Evolutionary conservation across 92 coral and sea anemone genomes (phyloP), one percentile per base, ranked within the genome.

Genomic region (Zoanthus gigantus): DNA sequence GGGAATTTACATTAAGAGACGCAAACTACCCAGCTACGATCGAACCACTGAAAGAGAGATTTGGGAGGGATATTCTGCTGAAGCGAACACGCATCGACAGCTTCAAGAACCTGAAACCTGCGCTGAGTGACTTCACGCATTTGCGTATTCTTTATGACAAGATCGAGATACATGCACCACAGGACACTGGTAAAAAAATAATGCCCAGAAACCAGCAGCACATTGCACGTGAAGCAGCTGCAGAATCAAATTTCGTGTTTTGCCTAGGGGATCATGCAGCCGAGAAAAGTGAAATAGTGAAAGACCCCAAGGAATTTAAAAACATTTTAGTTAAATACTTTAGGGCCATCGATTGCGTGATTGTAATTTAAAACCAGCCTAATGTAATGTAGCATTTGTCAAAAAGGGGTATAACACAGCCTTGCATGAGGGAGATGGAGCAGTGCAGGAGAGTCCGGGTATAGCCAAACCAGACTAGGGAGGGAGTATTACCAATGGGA

Each of bases 261-360:
- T 58, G 66, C 66, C 66, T 58, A 5, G 66, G 66, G 18, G 66
- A 58, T 11, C 66, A 58, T 58, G 66, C 66, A 58, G 9, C 66
- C 18, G 66, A 58, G 15, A 58, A 5, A 15, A 5, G 66, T 58
- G 66, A 58, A 58, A 58, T 2, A 12, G 66, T 58, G 66, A 58
- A 58, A 58, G 66, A 58, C 66, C 66, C 66, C 9, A 58, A 58
- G 66, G 66, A 58, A 15, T 15, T 6, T 58, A 58, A 58, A 15
- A 58, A 58, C 66, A 58, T 5, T 5, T 58, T 58, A 58, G 66
- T 58, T 58, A 58, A 17, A 17, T 58, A 58, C 11, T 58, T 15
- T 58, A 58, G 15, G 66, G 66, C 18, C 66, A 58, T 15, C 66
- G 66, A 58, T 58, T 58, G 66, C 66, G 66, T 58, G 66, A 58